Evolutionary conservation across 1,140 invertebrate genomes (phyloP).

Genomic region (Drosophila pandora): DNA sequence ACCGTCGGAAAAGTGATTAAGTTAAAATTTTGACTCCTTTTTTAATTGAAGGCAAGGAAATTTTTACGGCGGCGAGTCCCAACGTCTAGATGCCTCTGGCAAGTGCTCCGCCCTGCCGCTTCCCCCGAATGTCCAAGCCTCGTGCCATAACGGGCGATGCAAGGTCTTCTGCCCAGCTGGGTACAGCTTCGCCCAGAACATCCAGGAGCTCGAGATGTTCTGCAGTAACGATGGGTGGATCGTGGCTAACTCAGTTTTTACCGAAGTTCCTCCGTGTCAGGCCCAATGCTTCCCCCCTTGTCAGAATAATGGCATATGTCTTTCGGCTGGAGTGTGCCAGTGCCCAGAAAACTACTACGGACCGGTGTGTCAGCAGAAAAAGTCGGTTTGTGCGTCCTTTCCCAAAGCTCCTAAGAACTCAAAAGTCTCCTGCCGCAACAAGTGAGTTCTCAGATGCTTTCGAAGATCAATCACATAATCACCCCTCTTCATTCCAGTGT

Average conservation of each 20-base stretch:
- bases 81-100: slow-evolving; percentile 46
- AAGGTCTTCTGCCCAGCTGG: slow-evolving; percentile 85
- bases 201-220: slow-evolving; percentile 84
- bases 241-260: slow-evolving; percentile 84
- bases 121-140: slow-evolving; percentile 57
- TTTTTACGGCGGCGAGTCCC: slow-evolving; percentile 50
- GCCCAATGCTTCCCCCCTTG: slow-evolving; percentile 90
- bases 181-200: slow-evolving; percentile 87
- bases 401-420: slow-evolving; percentile 88
- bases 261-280: slow-evolving; percentile 86
- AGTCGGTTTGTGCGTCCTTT: slow-evolving; percentile 87
- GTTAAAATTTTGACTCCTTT: background rate
- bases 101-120: slow-evolving; percentile 49
- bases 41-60: slow-evolving; percentile 38
- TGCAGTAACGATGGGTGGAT: slow-evolving; percentile 86
- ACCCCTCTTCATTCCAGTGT: slow-evolving; percentile 24
- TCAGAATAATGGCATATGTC: slow-evolving; percentile 91
- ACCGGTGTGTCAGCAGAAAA: slow-evolving; percentile 90
- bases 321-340: slow-evolving; percentile 88
- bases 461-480: background rate
- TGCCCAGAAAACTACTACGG: slow-evolving; percentile 90
- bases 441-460: slow-evolving; percentile 84
- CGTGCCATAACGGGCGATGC: slow-evolving; percentile 83
- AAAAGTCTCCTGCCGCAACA: slow-evolving; percentile 86
- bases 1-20: background rate